Evolutionary conservation across 2,113 vertebrate genomes (phyloP), one percentile per base, ranked within the genome.

Genomic region (Theristicus caerulescens): DNA sequence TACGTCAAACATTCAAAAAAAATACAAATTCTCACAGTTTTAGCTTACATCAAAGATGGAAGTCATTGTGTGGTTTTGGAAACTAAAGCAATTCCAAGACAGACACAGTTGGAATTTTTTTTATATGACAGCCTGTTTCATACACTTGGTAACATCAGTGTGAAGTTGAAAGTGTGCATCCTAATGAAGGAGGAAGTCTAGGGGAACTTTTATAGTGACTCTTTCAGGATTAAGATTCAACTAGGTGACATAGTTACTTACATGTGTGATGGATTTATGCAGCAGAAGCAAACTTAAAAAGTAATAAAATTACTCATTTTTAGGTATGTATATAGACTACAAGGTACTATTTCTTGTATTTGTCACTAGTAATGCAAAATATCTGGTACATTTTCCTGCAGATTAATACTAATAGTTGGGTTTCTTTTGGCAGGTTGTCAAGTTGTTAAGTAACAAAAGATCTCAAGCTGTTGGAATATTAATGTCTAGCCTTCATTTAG

Each of bases 391-490:
- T 29, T 46, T 46, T 85, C 55, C 31, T 61, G 58, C 64, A 78
- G 64, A 52, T 95, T 52, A 31, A 70, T 88, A 49, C 44, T 96
- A 97, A 97, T 65, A 49, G 20, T 64, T 81, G 47, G 29, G 8
- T 94, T 97, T 93, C 78, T 88, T 94, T 84, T 94, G 95, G 42
- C 95, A 99, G 99, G 99, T 99, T 91, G 98, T 99, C 95, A 99
- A 99, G 97, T 98, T 99, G 55, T 97, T 99, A 76, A 99, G 98
- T 98, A 99, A 99, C 97, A 99, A 99, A 97, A 99, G 99, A 66
- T 99, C 99, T 80, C 99, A 99, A 97, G 99, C 99, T 54, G 99
- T 99, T 88, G 99, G 99, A 86, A 99, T 99, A 97, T 97, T 99
- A 91, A 99, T 99, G 99, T 99, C 99, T 80, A 99, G 99, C 51